phyloP scores from a whole-genome alignment of 2,113 vertebrate species.

The Macquaria australasica region DNA sequence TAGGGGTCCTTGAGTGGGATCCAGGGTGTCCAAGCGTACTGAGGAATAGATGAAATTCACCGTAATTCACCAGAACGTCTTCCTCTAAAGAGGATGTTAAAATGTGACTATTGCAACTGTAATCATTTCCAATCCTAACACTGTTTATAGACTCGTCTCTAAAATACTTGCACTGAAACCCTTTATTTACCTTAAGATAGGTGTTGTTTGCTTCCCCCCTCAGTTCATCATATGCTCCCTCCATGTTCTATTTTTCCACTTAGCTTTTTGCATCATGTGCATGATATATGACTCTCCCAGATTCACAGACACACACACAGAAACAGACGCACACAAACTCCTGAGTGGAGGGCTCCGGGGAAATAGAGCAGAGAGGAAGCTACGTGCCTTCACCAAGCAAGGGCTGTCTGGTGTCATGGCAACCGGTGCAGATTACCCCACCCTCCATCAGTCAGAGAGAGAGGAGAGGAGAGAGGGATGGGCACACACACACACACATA shows the following conservation, averaged over 20 bases:
- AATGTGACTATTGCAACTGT: not conserved
- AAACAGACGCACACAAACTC: constrained; percentile 63
- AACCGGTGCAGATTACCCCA: constrained; percentile 92
- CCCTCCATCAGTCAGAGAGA: constrained; percentile 83
- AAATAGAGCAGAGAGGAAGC: constrained; percentile 88
- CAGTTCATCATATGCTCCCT: not conserved
- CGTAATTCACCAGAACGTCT: constrained; percentile 16
- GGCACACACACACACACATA: not conserved
- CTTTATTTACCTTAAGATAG: constrained; percentile 12
- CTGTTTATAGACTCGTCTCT: not conserved
- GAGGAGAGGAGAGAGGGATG: constrained; percentile 54
- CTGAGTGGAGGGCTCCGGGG: constrained; percentile 80
- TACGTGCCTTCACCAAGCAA: constrained; percentile 91
- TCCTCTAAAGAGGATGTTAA: not conserved
- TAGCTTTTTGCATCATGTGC: constrained; percentile 45
- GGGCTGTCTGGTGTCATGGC: constrained; percentile 95
- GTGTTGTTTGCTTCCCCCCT: constrained; percentile 4
- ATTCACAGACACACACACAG: constrained; percentile 40
- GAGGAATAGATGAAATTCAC: constrained; percentile 5
- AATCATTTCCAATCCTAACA: not conserved
- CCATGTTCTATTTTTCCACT: constrained; percentile 30
- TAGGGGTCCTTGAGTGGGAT: not conserved
- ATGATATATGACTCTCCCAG: constrained; percentile 57
- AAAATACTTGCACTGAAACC: constrained; percentile 34
- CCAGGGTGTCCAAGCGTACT: not conserved